Conservation (phyloP, 2,797 vertebrate species). For the Falco cherrug region DNA sequence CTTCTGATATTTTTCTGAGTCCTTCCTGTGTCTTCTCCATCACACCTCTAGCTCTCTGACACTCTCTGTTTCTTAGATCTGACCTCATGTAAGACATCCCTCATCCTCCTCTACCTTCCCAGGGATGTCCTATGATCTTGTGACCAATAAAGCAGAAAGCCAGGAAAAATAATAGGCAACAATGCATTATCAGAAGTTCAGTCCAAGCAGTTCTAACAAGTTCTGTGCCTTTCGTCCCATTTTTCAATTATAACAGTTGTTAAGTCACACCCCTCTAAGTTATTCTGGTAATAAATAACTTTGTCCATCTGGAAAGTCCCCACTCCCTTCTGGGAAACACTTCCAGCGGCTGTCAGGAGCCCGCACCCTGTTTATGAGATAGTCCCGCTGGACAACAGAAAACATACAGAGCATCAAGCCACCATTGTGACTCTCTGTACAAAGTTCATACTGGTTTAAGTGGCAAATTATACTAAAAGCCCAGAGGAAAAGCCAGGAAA, state of each 20-base stretch:
- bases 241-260: constrained; percentile 51
- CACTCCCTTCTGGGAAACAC: constrained; percentile 13
- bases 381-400: constrained; percentile 38
- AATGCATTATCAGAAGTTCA: neutral
- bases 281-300: constrained; percentile 57
- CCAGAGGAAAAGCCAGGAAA: neutral
- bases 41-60: neutral
- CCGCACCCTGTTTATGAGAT: constrained; percentile 54
- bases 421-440: neutral
- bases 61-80: neutral
- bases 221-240: constrained; percentile 28
- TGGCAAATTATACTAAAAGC: neutral
- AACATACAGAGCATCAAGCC: neutral
- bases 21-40: neutral
- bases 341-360: constrained; percentile 42
- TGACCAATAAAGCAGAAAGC: neutral
- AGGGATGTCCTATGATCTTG: neutral
- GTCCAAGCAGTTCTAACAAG: constrained; percentile 3
- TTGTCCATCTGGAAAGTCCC: constrained; percentile 55
- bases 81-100: neutral
- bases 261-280: constrained; percentile 48
- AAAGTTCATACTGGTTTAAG: neutral
- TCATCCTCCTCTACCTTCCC: neutral
- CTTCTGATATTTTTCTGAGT: neutral
- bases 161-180: constrained; percentile 19